phyloP scores from a whole-genome alignment of 1,140 invertebrate genomes.

The Chionoecetes opilio region DNA sequence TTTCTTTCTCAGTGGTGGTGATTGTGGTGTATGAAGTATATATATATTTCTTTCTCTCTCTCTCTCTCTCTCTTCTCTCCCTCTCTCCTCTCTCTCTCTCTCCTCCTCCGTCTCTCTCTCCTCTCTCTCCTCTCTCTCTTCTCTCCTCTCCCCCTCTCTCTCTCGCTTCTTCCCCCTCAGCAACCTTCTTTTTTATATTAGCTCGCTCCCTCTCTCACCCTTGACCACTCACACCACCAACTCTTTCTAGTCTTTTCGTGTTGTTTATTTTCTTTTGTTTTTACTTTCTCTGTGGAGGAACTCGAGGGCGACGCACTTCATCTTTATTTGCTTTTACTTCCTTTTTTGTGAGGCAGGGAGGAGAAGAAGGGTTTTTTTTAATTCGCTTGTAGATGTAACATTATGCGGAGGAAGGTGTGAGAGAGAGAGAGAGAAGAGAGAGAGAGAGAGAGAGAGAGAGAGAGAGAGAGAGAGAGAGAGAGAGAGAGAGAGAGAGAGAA shows the following conservation, averaged over 20 bases:
- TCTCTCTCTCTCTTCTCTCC: neutral
- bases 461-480: conserved; percentile 46
- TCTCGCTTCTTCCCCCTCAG: neutral
- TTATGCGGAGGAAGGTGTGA: neutral
- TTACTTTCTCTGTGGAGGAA: conserved; percentile 31
- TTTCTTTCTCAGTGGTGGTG: too few relatives aligned
- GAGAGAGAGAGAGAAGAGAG: neutral
- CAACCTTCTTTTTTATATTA: neutral
- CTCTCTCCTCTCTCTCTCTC: conserved; percentile 1
- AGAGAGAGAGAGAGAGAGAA: neutral
- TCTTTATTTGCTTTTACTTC: conserved; percentile 3
- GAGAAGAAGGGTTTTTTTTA: neutral
- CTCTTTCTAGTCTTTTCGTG: neutral
- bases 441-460: neutral
- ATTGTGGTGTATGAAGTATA: too few relatives aligned
- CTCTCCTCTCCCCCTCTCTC: neutral
- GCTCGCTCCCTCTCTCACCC: neutral
- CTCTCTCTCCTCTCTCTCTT: neutral
- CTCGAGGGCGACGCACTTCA: neutral
- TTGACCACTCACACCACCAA: neutral
- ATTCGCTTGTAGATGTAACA: neutral
- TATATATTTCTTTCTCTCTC: neutral
- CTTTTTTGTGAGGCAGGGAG: neutral
- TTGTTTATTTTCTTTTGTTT: neutral
- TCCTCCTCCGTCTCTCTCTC: conserved; percentile 10